Percentiles rank a stretch among this genome's conserved stretches.
Evolutionary conservation across 2,113 vertebrate genomes (phyloP).

Genomic region (Cyanistes caeruleus): DNA sequence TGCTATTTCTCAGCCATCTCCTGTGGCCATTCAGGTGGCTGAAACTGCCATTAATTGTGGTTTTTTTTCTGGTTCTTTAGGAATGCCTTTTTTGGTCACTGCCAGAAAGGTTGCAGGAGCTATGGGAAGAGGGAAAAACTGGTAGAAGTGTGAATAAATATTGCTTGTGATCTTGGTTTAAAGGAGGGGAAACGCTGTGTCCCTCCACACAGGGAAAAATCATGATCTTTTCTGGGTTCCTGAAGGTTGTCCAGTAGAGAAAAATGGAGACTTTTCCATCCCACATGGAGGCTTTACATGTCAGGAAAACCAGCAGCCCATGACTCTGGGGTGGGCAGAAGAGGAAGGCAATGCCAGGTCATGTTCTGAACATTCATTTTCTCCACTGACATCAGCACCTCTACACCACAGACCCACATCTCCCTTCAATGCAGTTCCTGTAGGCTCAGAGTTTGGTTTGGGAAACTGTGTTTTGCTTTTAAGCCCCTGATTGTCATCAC

Average conservation of each 20-base stretch:
- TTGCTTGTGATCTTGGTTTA: background rate
- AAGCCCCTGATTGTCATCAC: background rate
- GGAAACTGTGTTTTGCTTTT: background rate
- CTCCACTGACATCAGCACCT: background rate
- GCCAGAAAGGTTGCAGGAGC: background rate
- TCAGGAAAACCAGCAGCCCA: background rate
- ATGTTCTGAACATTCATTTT: fast-evolving
- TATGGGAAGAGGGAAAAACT: background rate
- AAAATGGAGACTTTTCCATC: background rate
- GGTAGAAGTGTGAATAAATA: background rate
- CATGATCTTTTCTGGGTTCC: background rate
- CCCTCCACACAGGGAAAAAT: background rate
- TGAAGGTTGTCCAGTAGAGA: background rate
- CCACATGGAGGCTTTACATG: background rate
- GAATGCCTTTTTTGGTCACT: background rate
- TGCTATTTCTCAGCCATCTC: background rate
- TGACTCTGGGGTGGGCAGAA: background rate
- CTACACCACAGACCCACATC: background rate
- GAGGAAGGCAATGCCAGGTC: background rate
- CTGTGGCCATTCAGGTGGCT: background rate
- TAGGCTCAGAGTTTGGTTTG: background rate
- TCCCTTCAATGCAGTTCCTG: background rate
- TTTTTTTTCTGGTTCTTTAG: background rate
- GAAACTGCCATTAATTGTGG: background rate
- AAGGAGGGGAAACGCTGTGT: background rate